Base-by-base conservation (phyloP, 1,140 invertebrate genomes). In the Panagrolaimus sp. region DNA sequence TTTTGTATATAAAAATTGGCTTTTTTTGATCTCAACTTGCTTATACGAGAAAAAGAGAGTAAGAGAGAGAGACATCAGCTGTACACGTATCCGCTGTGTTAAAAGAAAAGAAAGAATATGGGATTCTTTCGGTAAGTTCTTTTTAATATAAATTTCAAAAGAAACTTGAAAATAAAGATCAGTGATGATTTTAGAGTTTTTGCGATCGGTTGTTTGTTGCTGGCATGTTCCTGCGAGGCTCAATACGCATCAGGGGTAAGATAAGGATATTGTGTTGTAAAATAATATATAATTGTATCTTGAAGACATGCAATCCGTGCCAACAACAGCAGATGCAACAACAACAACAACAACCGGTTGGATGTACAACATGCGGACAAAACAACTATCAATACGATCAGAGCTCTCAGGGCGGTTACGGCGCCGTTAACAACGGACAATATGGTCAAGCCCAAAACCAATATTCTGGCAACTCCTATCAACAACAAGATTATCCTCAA, bases 341-440 rank as follows among this genome's bases (percentile, higher is more conserved):
- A 9, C 48, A 52, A 52, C 48, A 52, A 24, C 32, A 38, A 38
- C 32, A 38, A 38, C 32, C 32, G 32, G 32, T 7, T 38, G 52
- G 52, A 21, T 58, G 28, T 58, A 26, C 15, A n/a, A 28, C 21
- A 21, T 26, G 28, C 28, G 52, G 21, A 21, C 28, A 58, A 26
- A 28, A n/a, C 21, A 58, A 58, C 28, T 21, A 26, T 58, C 52
- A 58, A 58, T 58, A 58, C 52, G 52, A 58, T 58, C 52, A 58
- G 17, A 17, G 21, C 28, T 14, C 52, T 58, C 52, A 58, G 28
- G 52, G 21, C 17, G 52, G 52, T n/a, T 58, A 58, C n/a, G 52
- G 52, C 12, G 15, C 15, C 10, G 21, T 28, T 26, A n/a, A 58
- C 52, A 21, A 58, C 52, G 52, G 52, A n/a, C 52, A 58, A 28